Percentiles rank a stretch among this genome's conserved stretches.
Conservation (phyloP, 2,113 vertebrate species). For the Gnathonemus echidnorhynchus region DNA sequence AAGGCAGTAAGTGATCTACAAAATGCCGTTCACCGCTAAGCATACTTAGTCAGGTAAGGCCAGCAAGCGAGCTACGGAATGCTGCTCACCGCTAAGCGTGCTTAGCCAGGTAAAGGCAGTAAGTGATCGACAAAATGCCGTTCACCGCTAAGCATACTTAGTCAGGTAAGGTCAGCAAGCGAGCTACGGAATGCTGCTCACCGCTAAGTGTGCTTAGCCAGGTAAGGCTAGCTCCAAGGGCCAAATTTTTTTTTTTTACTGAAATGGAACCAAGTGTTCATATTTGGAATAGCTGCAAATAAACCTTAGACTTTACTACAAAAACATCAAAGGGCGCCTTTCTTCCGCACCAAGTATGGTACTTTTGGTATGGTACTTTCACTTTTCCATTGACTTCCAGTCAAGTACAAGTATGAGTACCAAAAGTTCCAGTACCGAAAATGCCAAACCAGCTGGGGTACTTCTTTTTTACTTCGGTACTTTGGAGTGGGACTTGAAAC, state of each 20-base stretch:
- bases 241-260: not conserved
- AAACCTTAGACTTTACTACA: not conserved
- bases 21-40: not conserved
- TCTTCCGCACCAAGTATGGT: too few relatives aligned
- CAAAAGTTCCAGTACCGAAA: too few relatives aligned
- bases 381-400: too few relatives aligned
- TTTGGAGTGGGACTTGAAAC: too few relatives aligned
- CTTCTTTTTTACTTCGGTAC: too few relatives aligned
- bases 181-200: not conserved
- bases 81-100: not conserved
- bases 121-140: not conserved
- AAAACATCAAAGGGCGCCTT: not conserved
- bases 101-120: not conserved
- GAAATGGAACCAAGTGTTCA: not conserved
- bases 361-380: too few relatives aligned
- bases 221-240: not conserved
- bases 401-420: too few relatives aligned
- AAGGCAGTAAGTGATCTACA: rapidly evolving
- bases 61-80: too few relatives aligned
- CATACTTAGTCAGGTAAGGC: not conserved
- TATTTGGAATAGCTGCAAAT: not conserved
- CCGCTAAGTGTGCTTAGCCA: not conserved
- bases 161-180: not conserved
- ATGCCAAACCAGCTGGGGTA: too few relatives aligned
- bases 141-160: not conserved